Conservation (phyloP, 53 echinoderm and acorn worm species). For the Holothuria scabra region DNA sequence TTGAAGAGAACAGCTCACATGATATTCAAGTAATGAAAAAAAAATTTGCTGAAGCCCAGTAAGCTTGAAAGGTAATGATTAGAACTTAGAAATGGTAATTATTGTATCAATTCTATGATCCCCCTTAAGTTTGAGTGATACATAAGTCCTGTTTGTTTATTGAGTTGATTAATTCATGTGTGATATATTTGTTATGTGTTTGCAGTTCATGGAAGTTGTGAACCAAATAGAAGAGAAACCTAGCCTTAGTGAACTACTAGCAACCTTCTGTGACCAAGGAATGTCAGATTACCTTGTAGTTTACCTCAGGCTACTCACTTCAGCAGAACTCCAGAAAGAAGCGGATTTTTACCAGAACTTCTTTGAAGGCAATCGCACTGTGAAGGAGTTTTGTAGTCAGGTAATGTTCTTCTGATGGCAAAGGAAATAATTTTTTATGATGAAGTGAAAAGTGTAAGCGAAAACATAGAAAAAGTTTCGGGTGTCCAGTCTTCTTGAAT, state of each 20-base stretch:
- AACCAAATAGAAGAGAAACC: slow-evolving; percentile 79
- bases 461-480: too few relatives aligned
- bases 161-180: too few relatives aligned
- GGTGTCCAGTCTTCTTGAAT: too few relatives aligned
- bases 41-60: too few relatives aligned
- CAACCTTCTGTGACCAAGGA: slow-evolving; percentile 91
- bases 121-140: too few relatives aligned
- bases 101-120: too few relatives aligned
- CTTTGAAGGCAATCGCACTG: slow-evolving; percentile 83
- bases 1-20: too few relatives aligned
- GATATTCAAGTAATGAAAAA: too few relatives aligned
- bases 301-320: slow-evolving; percentile 90
- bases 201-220: slow-evolving; percentile 94
- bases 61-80: too few relatives aligned
- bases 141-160: too few relatives aligned
- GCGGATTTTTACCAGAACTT: slow-evolving; percentile 90
- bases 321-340: slow-evolving; percentile 90
- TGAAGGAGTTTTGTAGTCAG: slow-evolving; percentile 95
- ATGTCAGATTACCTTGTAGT: slow-evolving; percentile 95
- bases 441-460: background rate
- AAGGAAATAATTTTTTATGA: background rate
- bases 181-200: background rate
- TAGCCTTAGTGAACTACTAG: slow-evolving; percentile 56
- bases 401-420: slow-evolving; percentile 33
- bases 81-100: too few relatives aligned